Base-by-base conservation (phyloP, 2,888 invertebrate species). In the Hemicrepidius hirtus region DNA sequence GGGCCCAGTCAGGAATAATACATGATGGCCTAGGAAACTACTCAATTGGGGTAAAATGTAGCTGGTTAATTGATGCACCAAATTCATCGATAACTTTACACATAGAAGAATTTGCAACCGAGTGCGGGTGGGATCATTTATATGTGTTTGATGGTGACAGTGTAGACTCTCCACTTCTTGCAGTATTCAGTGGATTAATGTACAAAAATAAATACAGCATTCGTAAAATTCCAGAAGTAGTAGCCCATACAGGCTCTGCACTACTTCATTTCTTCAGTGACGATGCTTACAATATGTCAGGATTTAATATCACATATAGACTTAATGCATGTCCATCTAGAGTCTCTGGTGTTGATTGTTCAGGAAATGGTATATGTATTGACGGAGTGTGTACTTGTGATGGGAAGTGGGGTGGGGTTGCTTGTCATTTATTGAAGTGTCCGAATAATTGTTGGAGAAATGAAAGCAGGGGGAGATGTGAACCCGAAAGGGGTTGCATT, bases 51-150 rank as follows among this genome's bases (percentile, higher is more conserved):
- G 94, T 95, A 59, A 96, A 96, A 86, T 99, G 99, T 86, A 95
- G 97, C 75, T 99, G 99, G 99, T 88, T 99, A 80, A 93, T 98
- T 78, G 94, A 94, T 86, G 91, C 93, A 7, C 88, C 89, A 40
- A 84, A 88, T 84, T 82, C 93, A 10, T 89, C 92, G 21, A 92
- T 99, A 79, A 92, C 96, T 13, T 91, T 99, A 79, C 92, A 96
- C 83, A 89, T 99, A 78, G 94, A 97, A 85, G 95, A 95, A 87
- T 99, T 99, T 87, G 96, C 97, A 21, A 99, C 99, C 0, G 99
- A 99, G 89, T 99, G 99, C 87, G 97, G 97, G 57, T 99, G 99
- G 99, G 99, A 99, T 90, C 98, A 99, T 86, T 89, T 99, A 78
- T 99, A 99, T 87, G 94, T 99, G 78, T 99, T 96, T 85, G 99